Percentiles rank a stretch among this genome's conserved stretches.
These are phyloP conservation scores for Musca vetustissima DNA, from an alignment of 1,140 invertebrate species.

Conservation along the genomic window DNA sequence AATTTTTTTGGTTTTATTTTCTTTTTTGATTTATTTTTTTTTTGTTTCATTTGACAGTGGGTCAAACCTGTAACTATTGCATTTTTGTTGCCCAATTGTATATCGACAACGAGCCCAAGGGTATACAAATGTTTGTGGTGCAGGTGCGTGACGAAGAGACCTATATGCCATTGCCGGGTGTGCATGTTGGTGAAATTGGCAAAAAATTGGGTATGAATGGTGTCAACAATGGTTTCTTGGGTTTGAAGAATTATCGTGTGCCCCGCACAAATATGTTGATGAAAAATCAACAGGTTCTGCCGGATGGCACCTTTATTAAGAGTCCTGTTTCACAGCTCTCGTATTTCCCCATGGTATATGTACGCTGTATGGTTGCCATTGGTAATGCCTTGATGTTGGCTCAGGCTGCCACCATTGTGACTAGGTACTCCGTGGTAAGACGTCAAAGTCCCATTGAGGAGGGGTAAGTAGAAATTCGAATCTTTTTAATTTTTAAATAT, in stretches of 20 bases:
- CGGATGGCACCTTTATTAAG: conserved; percentile 84
- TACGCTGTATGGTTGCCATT: conserved; percentile 66
- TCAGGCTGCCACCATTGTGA: conserved; percentile 78
- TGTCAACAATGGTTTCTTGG: conserved; percentile 89
- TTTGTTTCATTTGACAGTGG: conserved; percentile 62
- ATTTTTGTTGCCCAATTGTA: conserved; percentile 84
- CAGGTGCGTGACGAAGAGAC: conserved; percentile 84
- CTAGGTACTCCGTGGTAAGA: conserved; percentile 82
- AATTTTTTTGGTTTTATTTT: background rate
- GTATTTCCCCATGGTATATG: conserved; percentile 92
- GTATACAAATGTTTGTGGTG: conserved; percentile 89
- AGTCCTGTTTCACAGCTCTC: conserved; percentile 79
- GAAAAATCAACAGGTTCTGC: conserved; percentile 82
- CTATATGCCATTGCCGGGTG: conserved; percentile 79
- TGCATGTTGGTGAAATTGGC: conserved; percentile 89
- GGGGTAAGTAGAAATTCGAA: background rate
- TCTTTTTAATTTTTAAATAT: background rate
- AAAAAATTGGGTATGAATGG: conserved; percentile 85
- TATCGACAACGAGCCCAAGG: conserved; percentile 77
- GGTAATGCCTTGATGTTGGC: conserved; percentile 69
- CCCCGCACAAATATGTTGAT: conserved; percentile 86
- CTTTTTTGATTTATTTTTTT: background rate
- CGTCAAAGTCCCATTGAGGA: conserved; percentile 70
- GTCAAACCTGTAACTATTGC: conserved; percentile 86
- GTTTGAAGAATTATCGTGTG: conserved; percentile 80